Evolutionary conservation across 2,888 invertebrate species (phyloP).

Genomic region (Archaeoteleia sp.): DNA sequence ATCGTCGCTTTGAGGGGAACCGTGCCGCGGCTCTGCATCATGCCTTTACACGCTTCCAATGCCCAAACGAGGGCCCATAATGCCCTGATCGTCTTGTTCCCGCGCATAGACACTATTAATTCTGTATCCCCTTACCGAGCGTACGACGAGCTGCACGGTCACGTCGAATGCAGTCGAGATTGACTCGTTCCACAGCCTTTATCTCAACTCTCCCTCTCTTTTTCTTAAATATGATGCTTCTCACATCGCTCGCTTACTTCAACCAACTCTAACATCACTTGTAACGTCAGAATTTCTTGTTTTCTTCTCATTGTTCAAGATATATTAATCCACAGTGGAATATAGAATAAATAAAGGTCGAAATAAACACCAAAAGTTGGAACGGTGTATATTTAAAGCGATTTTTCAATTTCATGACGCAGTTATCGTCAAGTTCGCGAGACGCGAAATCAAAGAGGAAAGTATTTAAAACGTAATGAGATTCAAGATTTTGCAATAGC

Average conservation of each 20-base stretch:
- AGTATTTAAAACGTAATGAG: too few species aligned
- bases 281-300: slow-evolving; percentile 41
- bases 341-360: too few species aligned
- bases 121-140: slow-evolving; percentile 63
- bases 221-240: slow-evolving; percentile 43
- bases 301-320: slow-evolving; percentile 45
- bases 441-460: too few species aligned
- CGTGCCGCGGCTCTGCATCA: slow-evolving; percentile 69
- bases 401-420: too few species aligned
- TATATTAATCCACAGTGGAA: slow-evolving; percentile 45
- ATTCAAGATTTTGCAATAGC: too few species aligned
- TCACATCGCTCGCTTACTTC: slow-evolving; percentile 40
- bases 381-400: too few species aligned
- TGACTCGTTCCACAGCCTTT: slow-evolving; percentile 55
- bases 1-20: slow-evolving; percentile 71
- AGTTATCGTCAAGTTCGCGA: too few species aligned
- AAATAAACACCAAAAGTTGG: too few species aligned
- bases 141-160: slow-evolving; percentile 49
- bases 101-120: slow-evolving; percentile 73
- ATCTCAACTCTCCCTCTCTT: slow-evolving; percentile 38
- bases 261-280: slow-evolving; percentile 41
- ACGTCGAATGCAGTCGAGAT: slow-evolving; percentile 47
- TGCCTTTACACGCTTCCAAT: slow-evolving; percentile 71
- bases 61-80: slow-evolving; percentile 72
- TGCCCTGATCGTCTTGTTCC: slow-evolving; percentile 66